Percentiles rank a stretch among this genome's conserved stretches.
Conservation (phyloP, 1,140 invertebrate species). For the Papilio helenus region DNA sequence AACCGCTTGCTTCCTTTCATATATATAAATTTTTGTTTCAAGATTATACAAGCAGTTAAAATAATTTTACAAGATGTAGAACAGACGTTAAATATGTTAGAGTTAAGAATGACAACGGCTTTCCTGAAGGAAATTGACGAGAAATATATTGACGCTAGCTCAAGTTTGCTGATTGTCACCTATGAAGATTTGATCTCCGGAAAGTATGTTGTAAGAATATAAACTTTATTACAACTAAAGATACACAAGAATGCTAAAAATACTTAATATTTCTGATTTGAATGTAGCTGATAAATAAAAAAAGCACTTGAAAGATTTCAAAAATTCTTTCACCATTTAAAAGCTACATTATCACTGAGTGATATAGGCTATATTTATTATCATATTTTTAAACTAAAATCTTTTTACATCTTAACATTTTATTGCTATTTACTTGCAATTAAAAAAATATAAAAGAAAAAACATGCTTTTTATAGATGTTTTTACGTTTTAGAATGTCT, state of each 20-base stretch:
- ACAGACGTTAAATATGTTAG: slow-evolving; percentile 52
- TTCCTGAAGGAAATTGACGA: slow-evolving; percentile 74
- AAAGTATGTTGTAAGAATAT: slow-evolving; percentile 51
- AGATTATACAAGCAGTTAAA: slow-evolving; percentile 59
- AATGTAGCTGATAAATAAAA: no score
- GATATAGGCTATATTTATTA: no score
- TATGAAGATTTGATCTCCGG: slow-evolving; percentile 56
- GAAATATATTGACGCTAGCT: slow-evolving; percentile 64
- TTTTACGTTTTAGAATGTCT: no score
- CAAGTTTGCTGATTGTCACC: slow-evolving; percentile 43
- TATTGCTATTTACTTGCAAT: no score
- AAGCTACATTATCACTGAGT: no score
- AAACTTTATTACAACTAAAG: not conserved
- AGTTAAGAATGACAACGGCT: slow-evolving; percentile 58
- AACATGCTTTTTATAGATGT: no score
- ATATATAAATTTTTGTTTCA: slow-evolving; percentile 35
- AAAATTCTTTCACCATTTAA: no score
- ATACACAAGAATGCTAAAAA: not conserved
- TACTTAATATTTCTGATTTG: not conserved
- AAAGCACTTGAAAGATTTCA: no score
- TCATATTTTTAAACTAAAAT: no score
- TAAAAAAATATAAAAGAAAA: no score
- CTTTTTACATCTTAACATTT: no score
- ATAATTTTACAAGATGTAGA: slow-evolving; percentile 51
- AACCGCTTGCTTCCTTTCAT: no score